A percentile compares a stretch with the other conserved stretches of the same genome.
phyloP scores from a whole-genome alignment of 2,113 vertebrate genomes.

The Microcebus griseorufus region DNA sequence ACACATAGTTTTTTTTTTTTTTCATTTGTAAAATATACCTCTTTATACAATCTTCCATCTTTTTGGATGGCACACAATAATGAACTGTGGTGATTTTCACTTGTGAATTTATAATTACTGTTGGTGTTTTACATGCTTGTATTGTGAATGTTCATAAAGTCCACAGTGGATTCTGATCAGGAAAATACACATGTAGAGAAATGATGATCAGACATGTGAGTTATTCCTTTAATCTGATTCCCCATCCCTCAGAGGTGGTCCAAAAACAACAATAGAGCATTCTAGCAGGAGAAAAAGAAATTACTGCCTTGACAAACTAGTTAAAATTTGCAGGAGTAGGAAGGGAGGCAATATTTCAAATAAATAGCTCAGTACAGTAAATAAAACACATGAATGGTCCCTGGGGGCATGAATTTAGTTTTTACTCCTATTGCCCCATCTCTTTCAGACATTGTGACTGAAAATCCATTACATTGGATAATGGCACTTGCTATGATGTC shows the following conservation, averaged over 20 bases:
- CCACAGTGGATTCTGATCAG: background rate
- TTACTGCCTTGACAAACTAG: background rate
- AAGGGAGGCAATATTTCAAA: background rate
- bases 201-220: background rate
- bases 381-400: background rate
- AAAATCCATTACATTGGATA: too few species aligned
- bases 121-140: background rate
- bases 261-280: background rate
- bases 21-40: background rate
- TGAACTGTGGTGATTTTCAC: background rate
- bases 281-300: background rate
- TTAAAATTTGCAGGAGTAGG: background rate
- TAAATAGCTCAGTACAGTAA: background rate
- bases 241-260: fast-evolving
- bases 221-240: background rate
- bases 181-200: background rate
- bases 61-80: background rate
- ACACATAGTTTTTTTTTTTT: background rate
- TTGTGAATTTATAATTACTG: background rate
- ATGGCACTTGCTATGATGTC: too few species aligned
- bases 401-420: background rate
- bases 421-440: background rate
- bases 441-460: background rate
- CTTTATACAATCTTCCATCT: background rate
- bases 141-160: background rate